Evolutionary conservation across 1,140 invertebrate genomes (phyloP), one percentile per base, ranked within the genome.

Genomic region (Megathymus violae): DNA sequence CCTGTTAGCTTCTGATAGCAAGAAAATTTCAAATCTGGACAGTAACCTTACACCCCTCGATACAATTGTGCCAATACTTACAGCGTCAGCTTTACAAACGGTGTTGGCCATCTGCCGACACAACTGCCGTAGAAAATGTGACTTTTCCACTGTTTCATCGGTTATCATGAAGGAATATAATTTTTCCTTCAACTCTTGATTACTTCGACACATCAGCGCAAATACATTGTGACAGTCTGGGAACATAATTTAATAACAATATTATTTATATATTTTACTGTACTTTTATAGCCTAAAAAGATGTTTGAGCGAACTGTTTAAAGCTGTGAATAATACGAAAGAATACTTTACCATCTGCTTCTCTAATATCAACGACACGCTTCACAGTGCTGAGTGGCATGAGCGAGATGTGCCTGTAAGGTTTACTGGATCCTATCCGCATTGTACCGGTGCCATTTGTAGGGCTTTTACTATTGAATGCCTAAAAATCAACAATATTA

Each of bases 391-490:
- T 96, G 11, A 99, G 92, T 0, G 96, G 95, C 88, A 99, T 94
- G 74, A 99, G 93, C 75, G 95, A 96, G 41, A 99, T 94, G 83
- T 99, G 98, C 85, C 98, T 98, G 87, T 97, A 98, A 0, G 95
- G 94, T 84, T 98, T 98, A 44, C 93, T 93, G 36, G 93, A 94
- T 41, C 92, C 93, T 71, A 94, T 89, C 80, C 93, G 94, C 81
- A 93, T 93, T 27, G 92, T 88, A 47, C 92, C 92, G 52, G 92
- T 94, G 34, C 93, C 92, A 62, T 93, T 92, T 63, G 94, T 95
- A 1, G 95, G 95, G 88, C 94, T 95, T 78, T 95, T 95, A 40
- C 94, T 94, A 72, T 95, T 95, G 71, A 95, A 95, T 48, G 93
- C 90, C 90, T 92, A 69, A 4, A 76, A 71, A 44, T 51, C 68